phyloP scores from a whole-genome alignment of 2,113 vertebrate genomes.

The Phylloscopus trochilus region DNA sequence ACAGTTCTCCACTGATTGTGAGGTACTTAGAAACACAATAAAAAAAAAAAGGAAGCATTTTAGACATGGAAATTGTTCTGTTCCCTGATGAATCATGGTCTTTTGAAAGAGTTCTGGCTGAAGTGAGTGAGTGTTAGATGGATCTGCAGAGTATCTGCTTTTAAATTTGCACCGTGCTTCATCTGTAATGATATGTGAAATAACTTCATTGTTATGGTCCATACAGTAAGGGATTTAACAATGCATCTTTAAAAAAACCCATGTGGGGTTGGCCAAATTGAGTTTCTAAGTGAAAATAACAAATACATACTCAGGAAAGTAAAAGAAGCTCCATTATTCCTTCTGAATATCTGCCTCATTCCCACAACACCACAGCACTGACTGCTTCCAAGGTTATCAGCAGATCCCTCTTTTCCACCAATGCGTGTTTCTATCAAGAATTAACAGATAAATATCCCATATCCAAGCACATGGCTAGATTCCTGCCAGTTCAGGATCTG shows the following conservation, averaged over 20 bases:
- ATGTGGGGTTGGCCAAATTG: not conserved
- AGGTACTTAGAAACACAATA: not conserved
- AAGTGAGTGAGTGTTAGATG: not conserved
- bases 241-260: not conserved
- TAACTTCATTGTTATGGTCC: not conserved
- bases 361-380: not conserved
- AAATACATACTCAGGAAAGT: not conserved
- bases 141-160: not conserved
- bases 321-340: not conserved
- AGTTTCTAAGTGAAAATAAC: not conserved
- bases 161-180: not conserved
- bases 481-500: not conserved
- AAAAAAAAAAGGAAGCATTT: not conserved
- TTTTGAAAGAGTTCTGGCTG: not conserved
- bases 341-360: not conserved
- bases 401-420: not conserved
- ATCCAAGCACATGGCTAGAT: not conserved
- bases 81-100: conserved; percentile 9
- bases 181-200: not conserved
- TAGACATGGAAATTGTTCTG: conserved; percentile 9
- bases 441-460: not conserved
- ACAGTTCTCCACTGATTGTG: conserved; percentile 26
- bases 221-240: not conserved
- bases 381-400: not conserved
- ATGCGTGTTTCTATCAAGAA: not conserved